A percentile compares a stretch with the other conserved stretches of the same genome.
These are phyloP conservation scores for Acheta domesticus DNA, from an alignment of 2,888 invertebrate genomes.

Conservation along the genomic window DNA sequence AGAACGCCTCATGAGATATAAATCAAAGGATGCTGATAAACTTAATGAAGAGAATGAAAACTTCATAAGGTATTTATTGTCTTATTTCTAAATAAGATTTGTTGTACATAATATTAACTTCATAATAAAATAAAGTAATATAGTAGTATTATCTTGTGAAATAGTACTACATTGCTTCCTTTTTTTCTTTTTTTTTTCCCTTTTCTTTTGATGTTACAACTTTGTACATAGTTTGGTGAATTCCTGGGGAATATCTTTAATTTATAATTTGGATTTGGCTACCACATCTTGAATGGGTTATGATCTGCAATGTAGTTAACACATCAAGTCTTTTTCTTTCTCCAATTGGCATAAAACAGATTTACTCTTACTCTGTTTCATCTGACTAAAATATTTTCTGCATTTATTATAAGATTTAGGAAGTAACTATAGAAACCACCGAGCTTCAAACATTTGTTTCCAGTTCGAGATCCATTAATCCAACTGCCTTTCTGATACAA, in stretches of 20 bases:
- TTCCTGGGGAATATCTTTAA: not conserved
- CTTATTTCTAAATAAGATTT: not conserved
- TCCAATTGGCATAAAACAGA: too few species aligned
- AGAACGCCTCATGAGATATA: slow-evolving; percentile 84
- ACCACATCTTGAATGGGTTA: not conserved
- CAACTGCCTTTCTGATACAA: slow-evolving; percentile 68
- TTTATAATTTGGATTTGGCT: not conserved
- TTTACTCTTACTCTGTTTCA: too few species aligned
- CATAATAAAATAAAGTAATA: slow-evolving; percentile 30
- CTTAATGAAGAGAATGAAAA: slow-evolving; percentile 97
- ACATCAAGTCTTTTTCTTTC: too few species aligned
- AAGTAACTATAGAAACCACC: slow-evolving; percentile 33
- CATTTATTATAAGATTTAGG: not conserved
- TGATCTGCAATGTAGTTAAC: too few species aligned
- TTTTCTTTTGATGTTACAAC: slow-evolving; percentile 27
- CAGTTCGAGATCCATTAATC: slow-evolving; percentile 66
- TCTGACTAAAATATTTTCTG: not conserved
- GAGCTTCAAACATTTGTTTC: slow-evolving; percentile 56
- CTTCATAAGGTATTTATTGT: slow-evolving; percentile 66
- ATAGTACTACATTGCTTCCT: not conserved
- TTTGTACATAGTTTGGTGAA: not conserved
- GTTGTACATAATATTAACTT: slow-evolving; percentile 22
- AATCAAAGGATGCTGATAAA: slow-evolving; percentile 91
- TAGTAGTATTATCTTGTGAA: too few species aligned
- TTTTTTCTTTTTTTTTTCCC: slow-evolving; percentile 29